Conservation (phyloP, 1,140 invertebrate genomes). For the Mycetomoellerius zeteki region DNA sequence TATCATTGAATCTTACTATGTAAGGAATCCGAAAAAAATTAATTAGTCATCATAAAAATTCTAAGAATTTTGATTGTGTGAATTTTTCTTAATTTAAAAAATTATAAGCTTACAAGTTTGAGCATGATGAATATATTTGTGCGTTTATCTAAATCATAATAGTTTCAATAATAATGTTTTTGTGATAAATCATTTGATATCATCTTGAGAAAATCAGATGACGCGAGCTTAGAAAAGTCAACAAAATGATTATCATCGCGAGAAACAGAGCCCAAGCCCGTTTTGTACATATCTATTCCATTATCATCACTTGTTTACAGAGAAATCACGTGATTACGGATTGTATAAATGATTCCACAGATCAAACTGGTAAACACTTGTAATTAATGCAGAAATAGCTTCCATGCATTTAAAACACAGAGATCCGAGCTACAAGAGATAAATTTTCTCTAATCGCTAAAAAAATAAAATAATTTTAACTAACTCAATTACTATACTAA, state of each 20-base stretch:
- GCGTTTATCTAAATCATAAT: neutral
- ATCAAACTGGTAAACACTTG: conserved; percentile 10
- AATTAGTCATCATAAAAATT: conserved; percentile 5
- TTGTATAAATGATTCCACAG: neutral
- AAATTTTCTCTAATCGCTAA: neutral
- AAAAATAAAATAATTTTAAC: neutral
- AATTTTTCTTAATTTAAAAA: neutral
- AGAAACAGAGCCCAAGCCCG: conserved; percentile 11
- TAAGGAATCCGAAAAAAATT: neutral
- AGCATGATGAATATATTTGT: neutral
- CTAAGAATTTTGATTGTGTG: neutral
- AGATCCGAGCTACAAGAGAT: neutral
- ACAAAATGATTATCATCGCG: conserved; percentile 26
- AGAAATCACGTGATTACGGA: neutral
- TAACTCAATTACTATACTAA: neutral
- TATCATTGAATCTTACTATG: neutral
- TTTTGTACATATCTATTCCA: neutral
- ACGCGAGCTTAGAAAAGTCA: conserved; percentile 38
- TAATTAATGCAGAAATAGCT: neutral
- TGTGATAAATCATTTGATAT: neutral
- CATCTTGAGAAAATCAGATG: conserved; percentile 3
- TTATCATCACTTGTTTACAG: conserved; percentile 21
- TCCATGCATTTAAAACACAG: conserved; percentile 16
- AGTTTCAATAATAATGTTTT: neutral
- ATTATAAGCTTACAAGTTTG: neutral